phyloP scores from a whole-genome alignment of 2,888 invertebrate species.

The Lycophotia porphyrea region DNA sequence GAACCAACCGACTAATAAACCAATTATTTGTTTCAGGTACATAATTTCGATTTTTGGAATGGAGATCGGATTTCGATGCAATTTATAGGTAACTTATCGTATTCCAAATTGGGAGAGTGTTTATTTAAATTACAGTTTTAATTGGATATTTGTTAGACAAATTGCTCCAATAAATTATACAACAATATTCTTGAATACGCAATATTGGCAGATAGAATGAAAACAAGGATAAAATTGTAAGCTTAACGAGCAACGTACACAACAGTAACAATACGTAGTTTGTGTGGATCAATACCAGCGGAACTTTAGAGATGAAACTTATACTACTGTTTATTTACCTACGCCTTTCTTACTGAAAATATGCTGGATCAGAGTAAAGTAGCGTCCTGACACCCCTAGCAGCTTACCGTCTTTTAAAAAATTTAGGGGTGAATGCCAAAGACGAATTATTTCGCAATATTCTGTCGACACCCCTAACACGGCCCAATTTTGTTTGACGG shows the following conservation, averaged over 20 bases:
- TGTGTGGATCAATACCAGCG: conserved; percentile 30
- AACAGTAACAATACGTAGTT: conserved; percentile 9
- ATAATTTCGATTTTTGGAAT: conserved; percentile 10
- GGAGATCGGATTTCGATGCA: conserved; percentile 25
- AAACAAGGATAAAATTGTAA: conserved; percentile 1
- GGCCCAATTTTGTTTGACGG: conserved; percentile 27
- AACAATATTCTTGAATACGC: neutral
- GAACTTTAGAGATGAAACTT: conserved; percentile 12
- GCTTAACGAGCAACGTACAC: conserved; percentile 5
- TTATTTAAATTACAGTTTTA: neutral
- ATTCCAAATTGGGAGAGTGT: neutral
- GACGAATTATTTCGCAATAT: conserved; percentile 30
- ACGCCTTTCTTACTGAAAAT: conserved; percentile 12
- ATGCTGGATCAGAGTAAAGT: conserved; percentile 21
- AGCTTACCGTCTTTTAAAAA: conserved; percentile 18
- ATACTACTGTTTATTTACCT: conserved; percentile 32
- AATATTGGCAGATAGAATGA: conserved; percentile 9
- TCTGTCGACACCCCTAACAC: conserved; percentile 12
- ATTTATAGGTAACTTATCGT: conserved; percentile 42
- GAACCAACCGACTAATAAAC: conserved; percentile 21
- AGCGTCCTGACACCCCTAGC: conserved; percentile 4
- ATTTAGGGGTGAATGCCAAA: neutral
- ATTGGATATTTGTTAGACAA: neutral
- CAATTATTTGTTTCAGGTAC: conserved; percentile 58
- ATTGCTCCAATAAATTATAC: neutral